Base-by-base conservation (phyloP, 2,113 vertebrate species). In the Thymallus thymallus region DNA sequence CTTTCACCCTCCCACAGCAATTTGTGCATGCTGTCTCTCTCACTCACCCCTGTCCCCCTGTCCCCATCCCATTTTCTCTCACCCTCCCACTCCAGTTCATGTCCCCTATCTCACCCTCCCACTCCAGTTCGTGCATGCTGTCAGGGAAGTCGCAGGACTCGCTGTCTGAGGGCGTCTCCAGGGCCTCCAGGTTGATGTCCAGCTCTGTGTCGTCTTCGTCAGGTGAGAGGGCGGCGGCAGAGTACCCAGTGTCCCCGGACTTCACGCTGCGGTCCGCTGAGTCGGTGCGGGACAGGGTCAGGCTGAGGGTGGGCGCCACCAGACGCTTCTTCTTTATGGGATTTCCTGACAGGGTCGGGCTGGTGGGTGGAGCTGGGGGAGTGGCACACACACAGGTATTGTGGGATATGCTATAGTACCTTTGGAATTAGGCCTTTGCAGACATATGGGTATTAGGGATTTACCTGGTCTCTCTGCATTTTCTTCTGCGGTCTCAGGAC, bases 151-250 rank as follows among this genome's bases (percentile, higher is more conserved):
- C 94, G 45, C 91, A 92, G 0, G 93, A 88, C 82, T 96, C 93
- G 0, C 93, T 95, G 83, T 92, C 94, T 0, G 92, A 95, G 0
- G 94, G 95, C 0, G 94, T 96, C 74, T 95, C 94, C 88, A 96
- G 69, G 0, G 90, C 93, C 0, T 95, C 95, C 58, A 96, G 74
- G 70, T 95, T 88, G 70, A 96, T 90, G 83, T 96, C 92, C 1
- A 93, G 76, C 0, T 93, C 91, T 9, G 82, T 85, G 0, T 91
- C 89, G 0, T 90, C 89, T 0, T 90, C 90, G 0, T 20, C 87
- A 1, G 69, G 79, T 0, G 82, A 90, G 65, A 88, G 79, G 0
- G 77, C 88, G 0, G 83, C 89, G 0, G 71, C 35, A 0, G 80
- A 68, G 68, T 84, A 84, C 20, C 63, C 26, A 12, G 84, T 78